These are phyloP conservation scores for Parnassius apollo DNA, from an alignment of 2,888 invertebrate genomes.

Conservation along the genomic window DNA sequence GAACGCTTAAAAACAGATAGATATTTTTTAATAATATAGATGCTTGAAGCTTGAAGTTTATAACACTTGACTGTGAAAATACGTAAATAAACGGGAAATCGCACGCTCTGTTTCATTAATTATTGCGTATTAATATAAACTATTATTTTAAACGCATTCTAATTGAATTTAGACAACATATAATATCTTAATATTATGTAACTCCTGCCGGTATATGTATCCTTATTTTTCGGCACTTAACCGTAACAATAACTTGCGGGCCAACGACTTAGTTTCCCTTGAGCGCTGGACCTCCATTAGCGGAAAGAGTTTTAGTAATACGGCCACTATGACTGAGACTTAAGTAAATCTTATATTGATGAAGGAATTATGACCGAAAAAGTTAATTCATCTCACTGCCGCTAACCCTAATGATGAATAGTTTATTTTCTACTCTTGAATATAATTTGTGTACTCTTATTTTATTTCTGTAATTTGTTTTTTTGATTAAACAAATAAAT, in stretches of 20 bases:
- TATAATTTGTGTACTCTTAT: background rate
- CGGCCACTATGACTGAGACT: conserved; percentile 3
- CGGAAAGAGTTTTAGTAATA: conserved; percentile 24
- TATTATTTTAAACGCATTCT: background rate
- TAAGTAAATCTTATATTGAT: conserved; percentile 24
- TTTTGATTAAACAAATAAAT: background rate
- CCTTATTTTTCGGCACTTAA: conserved; percentile 25
- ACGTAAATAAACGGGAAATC: no score
- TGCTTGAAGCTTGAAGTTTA: no score
- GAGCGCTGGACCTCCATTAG: conserved; percentile 26
- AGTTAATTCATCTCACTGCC: conserved; percentile 6
- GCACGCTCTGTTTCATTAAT: no score
- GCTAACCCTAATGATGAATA: background rate
- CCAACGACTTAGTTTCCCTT: conserved; percentile 24
- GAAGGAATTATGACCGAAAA: conserved; percentile 18
- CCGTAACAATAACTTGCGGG: conserved; percentile 22
- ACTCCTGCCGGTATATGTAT: conserved; percentile 7
- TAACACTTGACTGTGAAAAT: no score
- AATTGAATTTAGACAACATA: background rate
- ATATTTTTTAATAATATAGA: no score
- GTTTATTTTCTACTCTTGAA: background rate
- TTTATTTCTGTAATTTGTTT: background rate
- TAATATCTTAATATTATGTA: conserved; percentile 1
- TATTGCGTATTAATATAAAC: background rate
- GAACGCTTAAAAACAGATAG: no score